Evolutionary conservation across 1,140 invertebrate genomes (phyloP).

Genomic region (Amyelois transitella): DNA sequence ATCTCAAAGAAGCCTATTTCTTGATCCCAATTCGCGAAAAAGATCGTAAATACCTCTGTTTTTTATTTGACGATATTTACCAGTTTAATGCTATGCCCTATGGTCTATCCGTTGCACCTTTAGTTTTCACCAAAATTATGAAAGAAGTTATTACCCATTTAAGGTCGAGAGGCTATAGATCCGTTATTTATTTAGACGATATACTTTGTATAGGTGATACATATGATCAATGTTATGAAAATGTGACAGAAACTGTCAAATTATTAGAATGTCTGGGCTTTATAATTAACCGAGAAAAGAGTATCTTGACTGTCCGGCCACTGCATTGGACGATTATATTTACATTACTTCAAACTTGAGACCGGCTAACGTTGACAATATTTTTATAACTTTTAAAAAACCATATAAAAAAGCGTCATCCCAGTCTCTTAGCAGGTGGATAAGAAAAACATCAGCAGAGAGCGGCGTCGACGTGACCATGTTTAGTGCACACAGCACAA

Average conservation of each 20-base stretch:
- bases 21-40: conserved; percentile 10
- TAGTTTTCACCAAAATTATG: conserved; percentile 16
- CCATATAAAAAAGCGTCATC: background rate
- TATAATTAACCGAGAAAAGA: conserved; percentile 11
- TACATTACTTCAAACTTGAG: conserved; percentile 1
- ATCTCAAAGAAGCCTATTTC: too few relatives aligned
- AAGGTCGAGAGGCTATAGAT: conserved; percentile 1
- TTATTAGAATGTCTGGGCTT: conserved; percentile 8
- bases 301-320: conserved; percentile 21
- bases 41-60: conserved; percentile 21
- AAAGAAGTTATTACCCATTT: conserved; percentile 7
- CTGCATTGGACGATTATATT: conserved; percentile 18
- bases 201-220: conserved; percentile 9
- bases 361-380: background rate
- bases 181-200: conserved; percentile 10
- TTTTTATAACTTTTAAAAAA: background rate
- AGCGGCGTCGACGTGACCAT: background rate
- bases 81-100: conserved; percentile 21
- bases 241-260: conserved; percentile 4
- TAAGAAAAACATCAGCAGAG: background rate
- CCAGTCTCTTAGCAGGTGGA: background rate
- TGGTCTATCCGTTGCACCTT: conserved; percentile 10
- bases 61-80: conserved; percentile 12
- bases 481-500: conserved; percentile 3
- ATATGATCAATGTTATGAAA: background rate